A percentile compares a stretch with the other conserved stretches of the same genome.
Conservation (phyloP, 2,888 invertebrate species). For the Penaeus monodon region DNA sequence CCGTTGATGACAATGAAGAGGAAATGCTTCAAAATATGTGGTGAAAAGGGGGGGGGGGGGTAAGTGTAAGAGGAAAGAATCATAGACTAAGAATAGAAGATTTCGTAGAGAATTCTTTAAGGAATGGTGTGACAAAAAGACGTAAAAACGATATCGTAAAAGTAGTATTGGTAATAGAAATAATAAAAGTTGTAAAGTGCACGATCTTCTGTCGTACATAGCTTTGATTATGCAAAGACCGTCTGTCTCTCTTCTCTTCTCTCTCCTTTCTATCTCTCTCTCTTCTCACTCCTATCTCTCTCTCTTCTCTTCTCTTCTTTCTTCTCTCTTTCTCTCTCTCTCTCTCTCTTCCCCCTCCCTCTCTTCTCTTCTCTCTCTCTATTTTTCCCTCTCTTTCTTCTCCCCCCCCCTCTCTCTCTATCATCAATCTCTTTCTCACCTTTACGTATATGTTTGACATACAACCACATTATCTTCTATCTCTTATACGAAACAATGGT, state of each 20-base stretch:
- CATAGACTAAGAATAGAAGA: too few relatives aligned
- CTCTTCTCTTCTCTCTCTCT: background rate
- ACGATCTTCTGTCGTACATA: too few relatives aligned
- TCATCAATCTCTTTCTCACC: too few relatives aligned
- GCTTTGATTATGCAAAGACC: background rate
- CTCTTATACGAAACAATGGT: too few relatives aligned
- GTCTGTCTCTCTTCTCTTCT: background rate
- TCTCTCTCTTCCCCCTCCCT: background rate
- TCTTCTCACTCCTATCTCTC: background rate
- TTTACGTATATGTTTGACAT: too few relatives aligned
- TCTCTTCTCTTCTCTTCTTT: background rate
- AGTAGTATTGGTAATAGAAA: background rate
- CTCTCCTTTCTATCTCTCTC: background rate
- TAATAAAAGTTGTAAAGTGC: background rate
- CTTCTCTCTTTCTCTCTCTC: background rate
- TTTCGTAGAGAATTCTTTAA: too few relatives aligned
- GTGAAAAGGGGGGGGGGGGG: too few relatives aligned
- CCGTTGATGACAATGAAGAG: too few relatives aligned
- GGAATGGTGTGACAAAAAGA: too few relatives aligned
- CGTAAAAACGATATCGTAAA: background rate
- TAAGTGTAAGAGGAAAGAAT: too few relatives aligned
- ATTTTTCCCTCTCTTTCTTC: background rate
- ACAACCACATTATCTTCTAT: too few relatives aligned
- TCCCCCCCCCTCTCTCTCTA: background rate
- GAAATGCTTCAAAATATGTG: too few relatives aligned